These are phyloP conservation scores for Lycaena phlaeas DNA, from an alignment of 2,888 invertebrate species.

Conservation along the genomic window DNA sequence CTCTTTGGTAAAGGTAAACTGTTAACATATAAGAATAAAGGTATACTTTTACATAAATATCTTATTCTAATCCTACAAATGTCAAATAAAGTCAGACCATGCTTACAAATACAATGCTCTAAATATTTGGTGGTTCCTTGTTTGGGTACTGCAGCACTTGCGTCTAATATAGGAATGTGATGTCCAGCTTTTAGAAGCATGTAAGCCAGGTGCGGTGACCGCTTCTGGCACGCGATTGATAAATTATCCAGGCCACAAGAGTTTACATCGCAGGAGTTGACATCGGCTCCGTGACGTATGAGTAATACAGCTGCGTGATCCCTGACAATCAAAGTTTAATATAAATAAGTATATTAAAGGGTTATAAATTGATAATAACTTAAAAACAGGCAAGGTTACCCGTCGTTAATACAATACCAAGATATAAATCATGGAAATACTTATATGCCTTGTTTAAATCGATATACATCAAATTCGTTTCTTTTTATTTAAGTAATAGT, in stretches of 20 bases:
- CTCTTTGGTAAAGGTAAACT: constrained; percentile 69
- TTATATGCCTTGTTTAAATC: too few species aligned
- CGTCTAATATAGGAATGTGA: constrained; percentile 22
- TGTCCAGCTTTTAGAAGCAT: constrained; percentile 61
- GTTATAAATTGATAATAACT: too few species aligned
- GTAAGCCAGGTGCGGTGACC: constrained; percentile 35
- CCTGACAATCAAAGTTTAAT: constrained; percentile 32
- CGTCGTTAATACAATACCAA: too few species aligned
- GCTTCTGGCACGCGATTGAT: constrained; percentile 60
- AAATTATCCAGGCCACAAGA: constrained; percentile 71
- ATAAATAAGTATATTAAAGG: background rate
- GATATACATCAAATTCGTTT: too few species aligned
- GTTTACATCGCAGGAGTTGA: constrained; percentile 72
- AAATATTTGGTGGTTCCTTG: constrained; percentile 37
- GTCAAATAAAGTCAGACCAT: constrained; percentile 69
- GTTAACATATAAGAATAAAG: constrained; percentile 45
- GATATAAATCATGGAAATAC: too few species aligned
- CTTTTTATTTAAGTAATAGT: too few species aligned
- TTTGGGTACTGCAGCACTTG: constrained; percentile 23
- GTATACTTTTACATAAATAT: constrained; percentile 29
- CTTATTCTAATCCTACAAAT: constrained; percentile 73
- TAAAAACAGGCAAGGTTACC: too few species aligned
- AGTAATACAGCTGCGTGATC: constrained; percentile 69
- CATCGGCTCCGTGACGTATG: constrained; percentile 76
- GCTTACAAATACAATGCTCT: constrained; percentile 48